Evolutionary conservation across 1,140 invertebrate species (phyloP).

Genomic region (Drosophila oshimai): DNA sequence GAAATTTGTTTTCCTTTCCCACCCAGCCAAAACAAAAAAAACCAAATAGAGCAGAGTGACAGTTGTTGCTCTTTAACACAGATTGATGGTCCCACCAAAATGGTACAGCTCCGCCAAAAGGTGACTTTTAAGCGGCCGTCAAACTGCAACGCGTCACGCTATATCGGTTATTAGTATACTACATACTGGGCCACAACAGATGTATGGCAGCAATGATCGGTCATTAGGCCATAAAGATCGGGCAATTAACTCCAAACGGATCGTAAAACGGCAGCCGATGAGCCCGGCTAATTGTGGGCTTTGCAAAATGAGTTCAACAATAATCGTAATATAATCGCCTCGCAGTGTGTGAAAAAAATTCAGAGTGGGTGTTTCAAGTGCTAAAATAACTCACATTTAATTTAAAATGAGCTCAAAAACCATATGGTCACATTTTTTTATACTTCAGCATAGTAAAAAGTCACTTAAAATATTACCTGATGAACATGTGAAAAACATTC

Average conservation of each 20-base stretch:
- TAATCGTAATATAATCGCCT: constrained; percentile 8
- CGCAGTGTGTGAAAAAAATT: neutral
- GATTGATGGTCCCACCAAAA: constrained; percentile 6
- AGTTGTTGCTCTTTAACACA: constrained; percentile 25
- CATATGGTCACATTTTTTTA: no score
- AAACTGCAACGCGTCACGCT: constrained; percentile 10
- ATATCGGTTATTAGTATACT: constrained; percentile 7
- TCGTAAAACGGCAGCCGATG: constrained; percentile 23
- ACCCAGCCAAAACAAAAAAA: neutral
- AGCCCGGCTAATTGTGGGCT: constrained; percentile 15
- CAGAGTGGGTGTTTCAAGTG: neutral
- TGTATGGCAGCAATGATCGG: constrained; percentile 38
- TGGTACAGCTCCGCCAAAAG: constrained; percentile 19
- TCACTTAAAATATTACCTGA: no score
- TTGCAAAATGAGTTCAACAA: constrained; percentile 14
- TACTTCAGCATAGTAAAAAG: no score
- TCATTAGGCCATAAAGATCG: constrained; percentile 33
- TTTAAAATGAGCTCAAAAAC: no score
- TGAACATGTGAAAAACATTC: no score
- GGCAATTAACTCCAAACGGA: constrained; percentile 22
- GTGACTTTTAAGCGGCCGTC: neutral
- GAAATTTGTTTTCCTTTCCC: constrained; percentile 65
- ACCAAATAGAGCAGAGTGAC: constrained; percentile 25
- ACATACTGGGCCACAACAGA: constrained; percentile 6
- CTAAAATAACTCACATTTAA: neutral